Conservation (phyloP, 2,888 invertebrate genomes). For the Scrobipalpa costella region DNA sequence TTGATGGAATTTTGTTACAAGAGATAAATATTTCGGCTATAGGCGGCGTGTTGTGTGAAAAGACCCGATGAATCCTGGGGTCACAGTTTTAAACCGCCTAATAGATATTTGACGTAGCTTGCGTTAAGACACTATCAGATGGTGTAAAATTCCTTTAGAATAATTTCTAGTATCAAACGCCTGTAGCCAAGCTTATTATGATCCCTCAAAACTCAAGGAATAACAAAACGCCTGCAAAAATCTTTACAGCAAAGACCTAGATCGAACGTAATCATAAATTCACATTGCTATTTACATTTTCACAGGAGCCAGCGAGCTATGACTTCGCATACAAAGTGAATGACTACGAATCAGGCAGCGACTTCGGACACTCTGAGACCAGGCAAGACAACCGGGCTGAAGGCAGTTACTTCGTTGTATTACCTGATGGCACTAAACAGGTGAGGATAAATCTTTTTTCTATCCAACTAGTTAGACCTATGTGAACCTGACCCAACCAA, state of each 20-base stretch:
- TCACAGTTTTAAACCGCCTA: background rate
- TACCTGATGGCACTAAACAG: conserved; percentile 86
- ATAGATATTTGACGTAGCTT: too few species aligned
- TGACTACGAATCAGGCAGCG: conserved; percentile 82
- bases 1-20: too few species aligned
- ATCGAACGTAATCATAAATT: too few species aligned
- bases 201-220: background rate
- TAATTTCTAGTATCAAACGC: too few species aligned
- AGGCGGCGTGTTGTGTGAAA: too few species aligned
- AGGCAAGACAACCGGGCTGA: conserved; percentile 83
- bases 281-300: conserved; percentile 23
- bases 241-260: background rate
- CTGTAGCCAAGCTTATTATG: background rate
- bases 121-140: too few species aligned
- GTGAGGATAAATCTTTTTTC: conserved; percentile 39
- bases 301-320: conserved; percentile 84
- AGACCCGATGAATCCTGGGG: background rate
- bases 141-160: too few species aligned
- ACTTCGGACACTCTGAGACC: conserved; percentile 84
- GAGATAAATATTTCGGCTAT: too few species aligned
- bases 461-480: too few species aligned
- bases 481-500: too few species aligned
- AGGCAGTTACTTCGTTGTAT: conserved; percentile 84
- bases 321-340: conserved; percentile 85
- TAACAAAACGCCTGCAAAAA: background rate